Percentiles rank a stretch among this genome's conserved stretches.
phyloP scores from a whole-genome alignment of 2,797 vertebrate genomes.

The Bryconaethiops microstoma region DNA sequence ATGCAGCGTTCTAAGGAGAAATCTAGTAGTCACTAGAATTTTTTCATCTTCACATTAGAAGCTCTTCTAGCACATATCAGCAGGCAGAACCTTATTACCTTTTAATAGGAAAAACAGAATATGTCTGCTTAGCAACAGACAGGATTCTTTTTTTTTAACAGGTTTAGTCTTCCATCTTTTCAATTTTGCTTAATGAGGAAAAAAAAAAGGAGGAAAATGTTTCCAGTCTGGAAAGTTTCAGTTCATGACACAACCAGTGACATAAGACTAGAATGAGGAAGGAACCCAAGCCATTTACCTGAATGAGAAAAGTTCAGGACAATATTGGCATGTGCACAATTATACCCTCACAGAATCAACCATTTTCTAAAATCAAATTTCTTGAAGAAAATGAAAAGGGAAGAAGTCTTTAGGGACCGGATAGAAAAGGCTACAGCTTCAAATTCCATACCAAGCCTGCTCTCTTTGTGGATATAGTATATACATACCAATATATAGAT shows the following conservation, averaged over 20 bases:
- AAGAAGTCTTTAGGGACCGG: conserved; percentile 57
- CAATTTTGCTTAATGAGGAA: conserved; percentile 79
- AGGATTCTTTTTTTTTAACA: conserved; percentile 75
- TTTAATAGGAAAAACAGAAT: conserved; percentile 76
- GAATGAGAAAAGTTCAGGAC: conserved; percentile 80
- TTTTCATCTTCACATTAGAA: conserved; percentile 85
- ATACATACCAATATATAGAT: conserved; percentile 85
- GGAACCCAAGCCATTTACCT: conserved; percentile 79
- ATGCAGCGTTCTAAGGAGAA: conserved; percentile 94
- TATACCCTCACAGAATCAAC: conserved; percentile 86
- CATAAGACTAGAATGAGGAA: conserved; percentile 43
- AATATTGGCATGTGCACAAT: conserved; percentile 90
- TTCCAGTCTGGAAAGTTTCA: conserved; percentile 45
- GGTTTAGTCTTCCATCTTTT: conserved; percentile 68
- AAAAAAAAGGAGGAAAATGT: conserved; percentile 76
- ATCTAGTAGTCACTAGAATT: conserved; percentile 90
- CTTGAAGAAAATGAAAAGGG: conserved; percentile 87
- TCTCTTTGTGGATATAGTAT: conserved; percentile 79
- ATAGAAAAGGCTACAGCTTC: conserved; percentile 75
- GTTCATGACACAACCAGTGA: conserved; percentile 41
- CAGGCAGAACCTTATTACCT: conserved; percentile 92
- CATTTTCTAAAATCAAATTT: conserved; percentile 83
- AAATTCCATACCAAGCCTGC: conserved; percentile 72
- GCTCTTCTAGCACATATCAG: conserved; percentile 94
- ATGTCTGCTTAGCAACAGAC: conserved; percentile 75